Base-by-base conservation (phyloP, 2,797 vertebrate genomes). In the Antrozous pallidus region DNA sequence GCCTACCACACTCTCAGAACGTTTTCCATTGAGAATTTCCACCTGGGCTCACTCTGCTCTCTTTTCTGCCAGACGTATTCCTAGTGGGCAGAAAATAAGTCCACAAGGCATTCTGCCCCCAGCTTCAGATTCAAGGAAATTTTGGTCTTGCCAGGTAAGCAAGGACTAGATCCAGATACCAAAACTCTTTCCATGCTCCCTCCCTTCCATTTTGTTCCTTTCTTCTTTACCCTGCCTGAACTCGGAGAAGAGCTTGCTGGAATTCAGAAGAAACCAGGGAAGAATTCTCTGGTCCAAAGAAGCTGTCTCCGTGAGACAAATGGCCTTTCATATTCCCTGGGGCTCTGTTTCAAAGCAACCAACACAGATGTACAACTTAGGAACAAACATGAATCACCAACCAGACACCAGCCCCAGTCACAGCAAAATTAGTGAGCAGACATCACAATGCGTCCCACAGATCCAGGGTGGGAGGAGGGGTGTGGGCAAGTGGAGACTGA, bases 301-400 rank as follows among this genome's bases (percentile, higher is more conserved):
- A 83, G 36, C 61, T 56, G 54, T 78, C 80, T 95, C 69, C 49
- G 88, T 5, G 81, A 93, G 86, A 97, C 95, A 97, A 95, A 93
- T 26, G 69, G 96, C 84, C 93, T 95, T 97, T 97, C 63, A 97
- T 81, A 93, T 90, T 63, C 94, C 92, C 93, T 10, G 65, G 88
- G 94, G 91, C 78, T 88, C 78, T 75, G 85, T 90, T 96, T 92
- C 79, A 95, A 95, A 63, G 45, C 81, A 28, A 24, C 82, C 94
- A 93, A 94, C 61, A 71, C 56, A 51, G 90, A 89, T 71, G 69
- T 42, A 74, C 70, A 89, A 79, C 20, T 73, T 26, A 31, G 92
- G 90, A 96, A 95, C 93, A 95, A 93, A 96, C 78, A 80, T 93
- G 94, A 96, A 93, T 97, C 97, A 96, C 91, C 95, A 95, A 89